These are phyloP conservation scores for Gnathonemus longibarbis DNA, from an alignment of 2,113 vertebrate species.

Conservation along the genomic window DNA sequence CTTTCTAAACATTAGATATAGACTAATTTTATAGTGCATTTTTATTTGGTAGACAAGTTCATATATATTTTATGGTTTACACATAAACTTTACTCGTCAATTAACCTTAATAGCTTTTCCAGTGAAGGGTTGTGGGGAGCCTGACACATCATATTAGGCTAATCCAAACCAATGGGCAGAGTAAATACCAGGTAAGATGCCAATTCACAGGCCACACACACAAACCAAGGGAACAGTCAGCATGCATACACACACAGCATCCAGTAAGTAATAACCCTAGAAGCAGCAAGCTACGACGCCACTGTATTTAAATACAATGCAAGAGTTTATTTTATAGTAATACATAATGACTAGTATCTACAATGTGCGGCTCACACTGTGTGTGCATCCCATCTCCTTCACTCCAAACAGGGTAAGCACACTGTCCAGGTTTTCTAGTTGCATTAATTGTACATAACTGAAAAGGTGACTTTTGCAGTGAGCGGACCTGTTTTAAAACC, in stretches of 20 bases:
- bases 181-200: neutral
- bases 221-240: neutral
- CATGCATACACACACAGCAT: neutral
- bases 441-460: neutral
- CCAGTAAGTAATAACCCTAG: neutral
- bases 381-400: neutral
- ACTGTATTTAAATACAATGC: neutral
- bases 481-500: neutral
- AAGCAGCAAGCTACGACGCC: neutral
- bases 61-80: neutral
- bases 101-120: neutral
- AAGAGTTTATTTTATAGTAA: neutral
- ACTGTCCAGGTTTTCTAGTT: neutral
- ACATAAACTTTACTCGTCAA: neutral
- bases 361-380: neutral
- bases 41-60: neutral
- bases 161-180: neutral
- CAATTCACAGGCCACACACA: neutral
- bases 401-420: neutral
- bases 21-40: neutral
- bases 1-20: neutral
- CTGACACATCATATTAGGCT: neutral
- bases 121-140: neutral
- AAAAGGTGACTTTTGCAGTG: neutral
- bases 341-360: neutral